Evolutionary conservation across 2,888 invertebrate genomes (phyloP).

Genomic region (Parnassius orleans): DNA sequence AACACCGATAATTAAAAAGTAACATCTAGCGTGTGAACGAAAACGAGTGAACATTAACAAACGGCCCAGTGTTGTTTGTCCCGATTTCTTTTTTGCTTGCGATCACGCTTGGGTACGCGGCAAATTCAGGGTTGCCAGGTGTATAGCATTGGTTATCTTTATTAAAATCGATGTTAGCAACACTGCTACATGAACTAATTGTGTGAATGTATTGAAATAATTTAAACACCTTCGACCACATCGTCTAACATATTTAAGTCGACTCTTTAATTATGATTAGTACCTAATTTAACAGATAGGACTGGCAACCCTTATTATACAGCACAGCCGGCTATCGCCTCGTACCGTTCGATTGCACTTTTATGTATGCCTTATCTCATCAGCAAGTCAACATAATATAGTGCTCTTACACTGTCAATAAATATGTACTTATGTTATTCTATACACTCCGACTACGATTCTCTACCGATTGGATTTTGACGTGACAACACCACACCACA

Average conservation of each 20-base stretch:
- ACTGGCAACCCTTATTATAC: constrained; percentile 1
- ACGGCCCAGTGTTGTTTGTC: constrained; percentile 43
- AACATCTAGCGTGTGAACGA: constrained; percentile 17
- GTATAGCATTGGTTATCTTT: background rate
- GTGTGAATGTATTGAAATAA: too few species aligned
- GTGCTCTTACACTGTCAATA: background rate
- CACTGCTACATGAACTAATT: too few species aligned
- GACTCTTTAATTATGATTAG: background rate
- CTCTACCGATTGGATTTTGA: too few species aligned
- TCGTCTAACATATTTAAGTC: background rate
- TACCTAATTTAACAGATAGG: background rate
- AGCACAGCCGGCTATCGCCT: background rate
- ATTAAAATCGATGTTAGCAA: too few species aligned
- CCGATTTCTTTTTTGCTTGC: constrained; percentile 60
- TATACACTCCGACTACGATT: too few species aligned
- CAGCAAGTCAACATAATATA: background rate
- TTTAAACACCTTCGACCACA: too few species aligned
- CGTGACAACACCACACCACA: too few species aligned
- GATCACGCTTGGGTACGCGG: constrained; percentile 54
- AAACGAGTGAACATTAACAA: constrained; percentile 50
- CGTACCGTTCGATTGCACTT: constrained; percentile 3
- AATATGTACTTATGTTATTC: background rate
- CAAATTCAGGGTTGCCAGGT: constrained; percentile 34
- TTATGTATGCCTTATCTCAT: background rate
- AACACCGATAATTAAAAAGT: background rate